A percentile compares a stretch with the other conserved stretches of the same genome.
phyloP scores from a whole-genome alignment of 1,140 invertebrate species.

The Branchinecta lynchi region DNA sequence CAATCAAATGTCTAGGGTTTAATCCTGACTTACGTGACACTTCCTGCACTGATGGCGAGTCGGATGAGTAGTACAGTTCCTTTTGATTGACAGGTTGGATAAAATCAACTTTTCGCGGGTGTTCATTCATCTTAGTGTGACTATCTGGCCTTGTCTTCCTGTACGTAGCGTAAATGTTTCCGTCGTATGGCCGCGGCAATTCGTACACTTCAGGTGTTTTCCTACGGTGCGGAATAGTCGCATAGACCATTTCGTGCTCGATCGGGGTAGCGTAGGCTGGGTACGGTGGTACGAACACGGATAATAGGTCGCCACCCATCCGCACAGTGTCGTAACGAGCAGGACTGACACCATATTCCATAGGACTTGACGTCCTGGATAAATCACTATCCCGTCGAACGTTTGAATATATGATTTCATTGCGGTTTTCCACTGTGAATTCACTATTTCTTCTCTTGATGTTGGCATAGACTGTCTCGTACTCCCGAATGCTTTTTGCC shows the following conservation, averaged over 20 bases:
- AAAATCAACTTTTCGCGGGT: not conserved
- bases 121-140: not conserved
- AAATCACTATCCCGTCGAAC: not conserved
- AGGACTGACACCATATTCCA: not conserved
- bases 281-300: not conserved
- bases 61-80: not conserved
- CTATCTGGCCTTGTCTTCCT: not conserved
- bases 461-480: not conserved
- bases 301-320: not conserved
- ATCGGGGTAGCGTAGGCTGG: not conserved
- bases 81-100: not conserved
- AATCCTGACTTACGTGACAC: not conserved
- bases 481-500: not conserved
- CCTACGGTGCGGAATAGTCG: not conserved
- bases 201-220: not conserved
- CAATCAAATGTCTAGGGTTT: not conserved
- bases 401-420: too few relatives aligned
- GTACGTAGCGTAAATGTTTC: not conserved
- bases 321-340: not conserved
- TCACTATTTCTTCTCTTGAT: slow-evolving; percentile 7
- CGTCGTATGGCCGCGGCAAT: not conserved
- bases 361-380: not conserved
- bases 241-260: not conserved
- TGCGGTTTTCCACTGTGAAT: not conserved
- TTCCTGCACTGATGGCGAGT: too few relatives aligned